Evolutionary conservation across 2,113 vertebrate genomes (phyloP), one percentile per base, ranked within the genome.

Genomic region (Eublepharis macularius): DNA sequence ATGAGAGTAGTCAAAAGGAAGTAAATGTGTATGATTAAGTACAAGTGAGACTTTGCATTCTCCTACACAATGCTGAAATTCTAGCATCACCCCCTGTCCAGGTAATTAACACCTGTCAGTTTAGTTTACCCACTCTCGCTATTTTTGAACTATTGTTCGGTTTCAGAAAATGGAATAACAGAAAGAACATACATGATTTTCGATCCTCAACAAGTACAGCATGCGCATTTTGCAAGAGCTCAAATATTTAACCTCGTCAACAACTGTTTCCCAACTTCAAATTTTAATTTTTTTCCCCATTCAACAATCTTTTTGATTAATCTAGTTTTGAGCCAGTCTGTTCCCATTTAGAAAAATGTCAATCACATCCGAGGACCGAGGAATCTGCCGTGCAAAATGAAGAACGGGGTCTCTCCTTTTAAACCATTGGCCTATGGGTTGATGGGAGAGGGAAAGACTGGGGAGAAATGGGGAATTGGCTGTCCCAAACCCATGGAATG

Each of bases 71-170:
- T 24, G 32, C 69, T 32, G n/a, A 72, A 54, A 45, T 75, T 88
- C 90, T 83, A 76, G 19, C 87, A 89, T 88, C 87, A 43, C 39
- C 83, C 60, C 60, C 45, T 19, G 84, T 91, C 89, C 90, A 90
- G 90, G 54, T 91, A 94, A 88, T 92, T 92, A 93, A 94, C 89
- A 83, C 88, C 90, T 93, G 91, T n/a, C 87, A 92, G 47, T 90
- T 93, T 90, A 91, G 26, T 83, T 94, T 92, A 86, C 76, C 87
- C 73, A 88, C 80, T 94, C 76, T 84, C 81, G 54, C 63, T 94
- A 90, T 89, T 92, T 85, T 84, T 39, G 69, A 6, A 68, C 4
- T 76, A 79, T 8, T 84, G 73, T 82, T 89, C 83, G 45, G 68
- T 86, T 10, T 0, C 0, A 0, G 12, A 2, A 7, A 78, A 34